phyloP scores from a whole-genome alignment of 2,797 vertebrate genomes.

The Vireo griseus region DNA sequence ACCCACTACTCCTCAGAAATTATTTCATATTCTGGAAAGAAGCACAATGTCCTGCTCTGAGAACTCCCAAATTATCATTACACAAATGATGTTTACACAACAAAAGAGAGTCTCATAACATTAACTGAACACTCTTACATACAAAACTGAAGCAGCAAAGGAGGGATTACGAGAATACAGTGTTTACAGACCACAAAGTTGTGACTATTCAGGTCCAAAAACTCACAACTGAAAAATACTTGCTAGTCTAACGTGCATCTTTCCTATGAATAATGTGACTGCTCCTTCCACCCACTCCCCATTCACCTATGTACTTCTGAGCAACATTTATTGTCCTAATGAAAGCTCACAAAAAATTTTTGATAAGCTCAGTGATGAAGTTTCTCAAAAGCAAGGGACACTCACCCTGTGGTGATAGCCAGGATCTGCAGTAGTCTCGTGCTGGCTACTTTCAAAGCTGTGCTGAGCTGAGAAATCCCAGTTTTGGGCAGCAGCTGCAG shows the following conservation, averaged over 20 bases:
- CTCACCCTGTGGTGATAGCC: slow-evolving; percentile 96
- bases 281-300: rapidly evolving
- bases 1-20: background rate
- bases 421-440: slow-evolving; percentile 95
- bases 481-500: slow-evolving; percentile 92
- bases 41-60: background rate
- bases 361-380: background rate
- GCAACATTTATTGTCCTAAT: background rate
- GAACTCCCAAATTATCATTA: background rate
- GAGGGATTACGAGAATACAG: background rate
- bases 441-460: slow-evolving; percentile 95
- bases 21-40: background rate
- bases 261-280: background rate
- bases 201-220: background rate
- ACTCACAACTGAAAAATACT: background rate
- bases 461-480: slow-evolving; percentile 93
- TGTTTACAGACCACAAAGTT: background rate
- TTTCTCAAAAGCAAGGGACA: background rate
- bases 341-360: background rate
- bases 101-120: background rate
- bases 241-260: background rate
- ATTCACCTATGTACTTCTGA: background rate
- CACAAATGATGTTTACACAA: background rate
- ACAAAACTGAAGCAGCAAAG: background rate
- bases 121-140: background rate